Evolutionary conservation across 2,113 vertebrate genomes (phyloP), one percentile per base, ranked within the genome.

Genomic region (Campylomormyrus numenius): DNA sequence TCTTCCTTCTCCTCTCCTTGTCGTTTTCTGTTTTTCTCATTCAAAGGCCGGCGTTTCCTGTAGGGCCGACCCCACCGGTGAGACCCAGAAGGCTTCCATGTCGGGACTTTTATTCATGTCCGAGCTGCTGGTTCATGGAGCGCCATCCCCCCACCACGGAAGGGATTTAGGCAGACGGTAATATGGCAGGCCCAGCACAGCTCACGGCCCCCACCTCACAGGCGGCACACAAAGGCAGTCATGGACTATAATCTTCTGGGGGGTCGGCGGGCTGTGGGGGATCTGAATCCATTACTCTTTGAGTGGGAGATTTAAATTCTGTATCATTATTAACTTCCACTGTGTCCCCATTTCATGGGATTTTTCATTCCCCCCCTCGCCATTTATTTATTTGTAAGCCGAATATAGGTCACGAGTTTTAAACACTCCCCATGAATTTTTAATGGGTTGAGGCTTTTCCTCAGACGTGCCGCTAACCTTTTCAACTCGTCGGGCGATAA

Each of bases 361-460:
- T 94, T 94, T 49, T 94, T 80, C n/a, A 92, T 91, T 31, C 93
- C 92, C 88, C 88, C 89, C 85, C 53, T 91, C 24, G 15, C 88
- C 85, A 89, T 91, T 95, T 94, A 94, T 95, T 96, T 95, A 95
- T 96, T 96, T 95, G 92, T 91, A 92, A 85, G 53, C 89, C 91
- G 94, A 95, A 96, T 96, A 95, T 95, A 94, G 95, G 95, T 95
- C 95, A 96, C 85, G 92, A 93, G 92, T 94, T 94, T 94, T 91
- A 91, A 92, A 95, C 92, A 93, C 92, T 92, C 91, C 91, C 89
- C 92, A 95, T 96, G 92, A 91, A 96, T 95, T 93, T 96, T 95
- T 95, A 93, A 96, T 95, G 93, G 93, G 90, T 93, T 92, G 93
- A 93, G 93, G 93, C 92, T 93, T 93, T 93, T 94, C 94, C 94